A percentile compares a stretch with the other conserved stretches of the same genome.
Conservation (phyloP, 2,797 vertebrate genomes). For the Cossypha polioptera region DNA sequence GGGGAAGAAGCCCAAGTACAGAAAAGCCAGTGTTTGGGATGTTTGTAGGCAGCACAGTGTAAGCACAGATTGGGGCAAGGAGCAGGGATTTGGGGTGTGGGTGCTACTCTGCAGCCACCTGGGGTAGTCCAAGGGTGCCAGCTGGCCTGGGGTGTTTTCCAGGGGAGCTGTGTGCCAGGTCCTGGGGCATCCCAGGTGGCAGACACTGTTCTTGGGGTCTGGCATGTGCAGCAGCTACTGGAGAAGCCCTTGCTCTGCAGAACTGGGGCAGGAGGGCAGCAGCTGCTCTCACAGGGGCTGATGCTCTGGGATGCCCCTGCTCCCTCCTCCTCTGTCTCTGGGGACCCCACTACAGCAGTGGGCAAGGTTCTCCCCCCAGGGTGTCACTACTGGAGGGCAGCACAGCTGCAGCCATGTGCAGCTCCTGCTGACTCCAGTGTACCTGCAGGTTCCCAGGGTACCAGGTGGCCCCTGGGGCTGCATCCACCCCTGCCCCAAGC, state of each 20-base stretch:
- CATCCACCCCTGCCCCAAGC: background rate
- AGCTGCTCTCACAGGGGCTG: background rate
- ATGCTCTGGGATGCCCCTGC: background rate
- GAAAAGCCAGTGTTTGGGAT: rapidly evolving
- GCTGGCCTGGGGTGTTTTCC: rapidly evolving
- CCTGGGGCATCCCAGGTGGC: background rate
- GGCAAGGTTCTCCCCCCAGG: background rate
- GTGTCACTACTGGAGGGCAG: rapidly evolving
- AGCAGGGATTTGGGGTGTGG: background rate
- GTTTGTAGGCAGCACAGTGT: background rate
- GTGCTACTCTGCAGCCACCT: background rate
- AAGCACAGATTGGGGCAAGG: background rate
- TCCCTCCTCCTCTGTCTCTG: background rate
- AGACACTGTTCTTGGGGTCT: background rate
- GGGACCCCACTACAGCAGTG: background rate
- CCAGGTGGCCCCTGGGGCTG: rapidly evolving
- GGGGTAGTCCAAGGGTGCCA: rapidly evolving
- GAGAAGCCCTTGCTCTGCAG: background rate
- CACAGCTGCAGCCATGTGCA: rapidly evolving
- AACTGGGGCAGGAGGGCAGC: background rate
- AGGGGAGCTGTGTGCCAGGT: background rate
- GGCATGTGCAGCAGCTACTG: background rate
- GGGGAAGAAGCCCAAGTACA: background rate
- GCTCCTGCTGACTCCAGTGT: background rate
- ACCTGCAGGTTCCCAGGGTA: background rate